These are phyloP conservation scores for Rhaphigaster nebulosa DNA, from an alignment of 2,888 invertebrate species.

Conservation along the genomic window DNA sequence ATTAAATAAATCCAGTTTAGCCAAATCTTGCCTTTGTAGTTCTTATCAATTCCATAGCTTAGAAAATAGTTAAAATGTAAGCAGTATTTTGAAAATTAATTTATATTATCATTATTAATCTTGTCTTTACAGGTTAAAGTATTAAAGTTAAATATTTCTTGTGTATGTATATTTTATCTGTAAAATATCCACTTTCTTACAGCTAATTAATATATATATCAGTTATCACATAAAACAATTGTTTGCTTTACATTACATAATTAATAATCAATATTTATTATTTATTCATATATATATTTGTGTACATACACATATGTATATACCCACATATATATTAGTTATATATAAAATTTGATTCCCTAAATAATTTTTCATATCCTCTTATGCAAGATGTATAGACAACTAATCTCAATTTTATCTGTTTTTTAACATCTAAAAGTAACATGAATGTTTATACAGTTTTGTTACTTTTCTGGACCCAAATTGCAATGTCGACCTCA, in stretches of 20 bases:
- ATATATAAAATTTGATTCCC: conserved; percentile 59
- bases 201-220: conserved; percentile 31
- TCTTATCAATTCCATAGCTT: conserved; percentile 8
- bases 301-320: background rate
- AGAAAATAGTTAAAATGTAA: conserved; percentile 19
- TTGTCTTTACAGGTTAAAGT: background rate
- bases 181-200: conserved; percentile 42
- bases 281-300: background rate
- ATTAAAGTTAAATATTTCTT: conserved; percentile 3
- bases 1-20: background rate
- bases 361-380: conserved; percentile 50
- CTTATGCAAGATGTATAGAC: conserved; percentile 23
- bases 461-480: conserved; percentile 59
- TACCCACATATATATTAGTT: conserved; percentile 23
- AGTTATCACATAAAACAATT: conserved; percentile 58
- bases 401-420: conserved; percentile 40
- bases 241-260: conserved; percentile 40
- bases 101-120: background rate
- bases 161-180: conserved; percentile 40
- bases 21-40: background rate
- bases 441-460: conserved; percentile 40
- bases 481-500: conserved; percentile 52
- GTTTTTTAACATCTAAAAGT: conserved; percentile 16
- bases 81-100: conserved; percentile 3
- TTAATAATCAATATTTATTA: conserved; percentile 25